Evolutionary conservation across 1,140 invertebrate species (phyloP).

Genomic region (Dreissena polymorpha): DNA sequence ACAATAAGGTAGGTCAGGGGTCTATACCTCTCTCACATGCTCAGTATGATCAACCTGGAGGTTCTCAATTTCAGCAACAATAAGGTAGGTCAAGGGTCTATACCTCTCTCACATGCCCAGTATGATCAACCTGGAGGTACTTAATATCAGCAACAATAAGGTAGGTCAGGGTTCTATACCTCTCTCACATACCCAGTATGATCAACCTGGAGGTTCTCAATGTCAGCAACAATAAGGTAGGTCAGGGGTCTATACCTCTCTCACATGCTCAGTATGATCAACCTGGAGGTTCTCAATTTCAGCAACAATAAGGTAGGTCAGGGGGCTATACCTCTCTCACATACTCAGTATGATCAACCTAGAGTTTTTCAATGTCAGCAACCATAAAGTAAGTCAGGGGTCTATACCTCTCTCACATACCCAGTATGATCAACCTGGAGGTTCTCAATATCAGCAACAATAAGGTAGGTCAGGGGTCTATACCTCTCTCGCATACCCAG

Average conservation of each 20-base stretch:
- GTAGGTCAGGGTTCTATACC: too few relatives aligned
- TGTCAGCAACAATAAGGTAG: conserved; percentile 75
- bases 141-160: conserved; percentile 76
- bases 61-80: conserved; percentile 75
- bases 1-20: too few relatives aligned
- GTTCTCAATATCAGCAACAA: conserved; percentile 75
- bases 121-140: conserved; percentile 67
- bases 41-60: conserved; percentile 69
- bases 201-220: conserved; percentile 70
- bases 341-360: conserved; percentile 73
- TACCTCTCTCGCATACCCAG: too few relatives aligned
- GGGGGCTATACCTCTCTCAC: conserved; percentile 69
- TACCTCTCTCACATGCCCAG: conserved; percentile 73
- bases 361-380: conserved; percentile 70
- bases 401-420: conserved; percentile 72
- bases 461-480: conserved; percentile 32
- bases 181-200: conserved; percentile 72
- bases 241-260: too few relatives aligned
- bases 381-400: too few relatives aligned
- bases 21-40: conserved; percentile 72
- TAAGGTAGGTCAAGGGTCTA: too few relatives aligned
- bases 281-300: conserved; percentile 69
- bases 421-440: conserved; percentile 69
- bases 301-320: conserved; percentile 76
- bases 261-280: conserved; percentile 70